Percentiles rank a stretch among this genome's conserved stretches.
Conservation (phyloP, 2,113 vertebrate genomes). For the Thalassarche chlororhynchos region DNA sequence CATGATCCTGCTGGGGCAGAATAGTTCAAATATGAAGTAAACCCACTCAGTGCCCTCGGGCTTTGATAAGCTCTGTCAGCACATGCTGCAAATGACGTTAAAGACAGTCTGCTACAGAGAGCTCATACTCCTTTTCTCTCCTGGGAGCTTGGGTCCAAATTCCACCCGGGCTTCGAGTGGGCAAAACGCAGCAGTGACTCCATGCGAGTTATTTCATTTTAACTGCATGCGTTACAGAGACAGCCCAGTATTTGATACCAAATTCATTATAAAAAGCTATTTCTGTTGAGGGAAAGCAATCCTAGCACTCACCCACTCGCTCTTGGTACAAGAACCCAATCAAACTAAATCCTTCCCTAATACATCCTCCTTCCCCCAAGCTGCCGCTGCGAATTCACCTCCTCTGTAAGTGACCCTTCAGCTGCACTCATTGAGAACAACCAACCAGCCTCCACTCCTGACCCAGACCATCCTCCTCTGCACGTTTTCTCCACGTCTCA, state of each 20-base stretch:
- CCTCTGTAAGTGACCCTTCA: neutral
- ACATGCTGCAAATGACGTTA: neutral
- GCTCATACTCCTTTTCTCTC: neutral
- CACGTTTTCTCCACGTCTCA: neutral
- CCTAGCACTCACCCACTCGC: slow-evolving; percentile 11
- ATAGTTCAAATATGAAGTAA: neutral
- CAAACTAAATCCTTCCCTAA: neutral
- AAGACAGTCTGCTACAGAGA: neutral
- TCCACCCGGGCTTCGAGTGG: neutral
- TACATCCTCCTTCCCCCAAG: neutral
- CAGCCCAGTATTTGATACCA: neutral
- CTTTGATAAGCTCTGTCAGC: neutral
- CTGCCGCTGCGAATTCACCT: neutral
- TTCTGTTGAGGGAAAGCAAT: slow-evolving; percentile 12
- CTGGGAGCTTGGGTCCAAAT: neutral
- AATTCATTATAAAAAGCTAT: slow-evolving; percentile 14
- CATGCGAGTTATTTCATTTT: neutral
- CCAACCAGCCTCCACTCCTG: neutral
- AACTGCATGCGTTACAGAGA: neutral
- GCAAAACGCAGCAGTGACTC: neutral
- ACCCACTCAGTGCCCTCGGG: neutral
- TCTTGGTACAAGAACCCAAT: neutral
- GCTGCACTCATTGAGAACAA: neutral
- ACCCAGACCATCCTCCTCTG: neutral
- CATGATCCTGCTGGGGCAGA: neutral